Percentiles rank a stretch among this genome's conserved stretches.
These are phyloP conservation scores for Amblyraja radiata DNA, from an alignment of 2,797 vertebrate genomes.

Conservation along the genomic window DNA sequence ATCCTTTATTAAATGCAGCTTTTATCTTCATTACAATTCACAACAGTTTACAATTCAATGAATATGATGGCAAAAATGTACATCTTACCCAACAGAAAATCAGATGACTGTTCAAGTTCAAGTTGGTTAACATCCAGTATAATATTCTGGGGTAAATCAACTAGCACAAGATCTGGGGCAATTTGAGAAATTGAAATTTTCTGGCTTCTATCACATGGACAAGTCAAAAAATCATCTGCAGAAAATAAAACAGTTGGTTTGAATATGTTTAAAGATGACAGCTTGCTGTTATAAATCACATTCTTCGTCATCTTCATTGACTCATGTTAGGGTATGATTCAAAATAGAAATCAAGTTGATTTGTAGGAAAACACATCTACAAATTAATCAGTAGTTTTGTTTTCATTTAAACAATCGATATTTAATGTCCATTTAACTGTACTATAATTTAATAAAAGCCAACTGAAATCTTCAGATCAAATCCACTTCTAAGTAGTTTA, in stretches of 20 bases:
- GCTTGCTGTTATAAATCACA: neutral
- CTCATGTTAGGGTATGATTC: neutral
- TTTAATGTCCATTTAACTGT: neutral
- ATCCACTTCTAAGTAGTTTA: neutral
- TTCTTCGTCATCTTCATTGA: neutral
- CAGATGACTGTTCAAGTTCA: slow-evolving; percentile 70
- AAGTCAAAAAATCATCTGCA: slow-evolving; percentile 74
- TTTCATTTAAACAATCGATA: neutral
- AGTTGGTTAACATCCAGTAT: slow-evolving; percentile 75
- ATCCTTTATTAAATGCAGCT: neutral
- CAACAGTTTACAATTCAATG: neutral
- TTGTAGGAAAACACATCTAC: neutral
- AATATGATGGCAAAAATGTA: neutral
- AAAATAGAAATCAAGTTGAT: neutral
- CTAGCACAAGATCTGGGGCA: slow-evolving; percentile 81
- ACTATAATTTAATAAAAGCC: neutral
- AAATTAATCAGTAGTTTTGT: neutral
- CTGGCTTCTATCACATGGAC: slow-evolving; percentile 66
- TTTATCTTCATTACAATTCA: neutral
- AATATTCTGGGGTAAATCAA: slow-evolving; percentile 77
- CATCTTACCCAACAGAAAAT: slow-evolving; percentile 74
- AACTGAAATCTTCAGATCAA: neutral
- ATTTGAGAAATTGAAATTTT: slow-evolving; percentile 82
- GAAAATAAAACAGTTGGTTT: neutral
- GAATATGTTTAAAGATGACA: neutral